Conservation (phyloP, 2,888 invertebrate genomes). For the Drosophila buzzatii region DNA sequence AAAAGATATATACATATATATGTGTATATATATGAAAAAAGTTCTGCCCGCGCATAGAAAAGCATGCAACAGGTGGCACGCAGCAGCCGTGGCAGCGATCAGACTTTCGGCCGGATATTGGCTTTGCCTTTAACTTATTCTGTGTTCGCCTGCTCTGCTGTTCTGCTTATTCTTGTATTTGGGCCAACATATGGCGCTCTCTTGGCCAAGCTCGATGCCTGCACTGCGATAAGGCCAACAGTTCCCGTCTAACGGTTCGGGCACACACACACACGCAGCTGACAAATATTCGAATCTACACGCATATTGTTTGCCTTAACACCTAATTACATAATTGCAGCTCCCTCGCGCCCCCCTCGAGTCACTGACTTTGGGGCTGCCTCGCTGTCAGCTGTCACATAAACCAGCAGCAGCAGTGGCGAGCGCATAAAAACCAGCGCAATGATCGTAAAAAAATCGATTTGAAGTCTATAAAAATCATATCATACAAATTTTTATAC, state of each 20-base stretch:
- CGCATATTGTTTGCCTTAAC: slow-evolving; percentile 60
- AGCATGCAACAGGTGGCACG: slow-evolving; percentile 69
- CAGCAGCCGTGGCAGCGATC: slow-evolving; percentile 32
- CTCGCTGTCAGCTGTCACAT: slow-evolving; percentile 66
- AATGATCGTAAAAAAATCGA: slow-evolving; percentile 78
- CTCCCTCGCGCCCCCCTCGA: not conserved
- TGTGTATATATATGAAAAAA: slow-evolving; percentile 13
- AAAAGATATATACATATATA: not conserved
- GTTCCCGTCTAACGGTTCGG: slow-evolving; percentile 32
- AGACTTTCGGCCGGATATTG: slow-evolving; percentile 63
- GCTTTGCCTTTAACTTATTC: slow-evolving; percentile 27
- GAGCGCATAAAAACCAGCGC: slow-evolving; percentile 70
- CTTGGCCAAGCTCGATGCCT: slow-evolving; percentile 51
- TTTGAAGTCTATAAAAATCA: slow-evolving; percentile 80
- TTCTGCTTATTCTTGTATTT: slow-evolving; percentile 34
- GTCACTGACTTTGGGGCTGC: not conserved
- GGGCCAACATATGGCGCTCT: slow-evolving; percentile 34
- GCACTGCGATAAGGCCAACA: slow-evolving; percentile 48
- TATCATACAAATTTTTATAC: slow-evolving; percentile 79
- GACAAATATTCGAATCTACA: slow-evolving; percentile 37
- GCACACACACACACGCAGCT: slow-evolving; percentile 5
- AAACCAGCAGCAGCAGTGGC: slow-evolving; percentile 53
- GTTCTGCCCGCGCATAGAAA: slow-evolving; percentile 69
- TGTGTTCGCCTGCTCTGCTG: not conserved
- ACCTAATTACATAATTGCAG: slow-evolving; percentile 78